A percentile compares a stretch with the other conserved stretches of the same genome.
phyloP scores from a whole-genome alignment of 1,140 invertebrate genomes.

The Conopomorpha cramerella region DNA sequence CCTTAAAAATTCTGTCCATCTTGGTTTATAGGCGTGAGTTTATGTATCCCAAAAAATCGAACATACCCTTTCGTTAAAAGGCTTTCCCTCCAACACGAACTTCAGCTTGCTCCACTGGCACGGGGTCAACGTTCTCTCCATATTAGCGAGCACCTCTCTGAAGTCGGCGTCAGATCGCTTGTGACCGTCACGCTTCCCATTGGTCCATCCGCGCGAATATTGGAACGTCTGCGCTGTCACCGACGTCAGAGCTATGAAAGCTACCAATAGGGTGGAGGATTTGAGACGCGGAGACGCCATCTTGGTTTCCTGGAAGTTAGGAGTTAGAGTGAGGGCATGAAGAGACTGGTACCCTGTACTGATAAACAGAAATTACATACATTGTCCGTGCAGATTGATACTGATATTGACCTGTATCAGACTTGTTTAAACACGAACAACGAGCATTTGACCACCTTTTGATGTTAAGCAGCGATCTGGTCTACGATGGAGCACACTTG shows the following conservation, averaged over 20 bases:
- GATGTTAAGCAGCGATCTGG: no score
- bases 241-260: constrained; percentile 25
- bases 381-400: no score
- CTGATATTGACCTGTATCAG: no score
- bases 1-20: no score
- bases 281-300: constrained; percentile 24
- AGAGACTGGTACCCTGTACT: no score
- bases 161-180: constrained; percentile 13
- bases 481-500: no score
- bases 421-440: no score
- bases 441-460: no score
- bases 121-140: constrained; percentile 42
- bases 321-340: no score
- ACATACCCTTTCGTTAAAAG: constrained; percentile 48
- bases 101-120: constrained; percentile 57
- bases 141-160: constrained; percentile 19
- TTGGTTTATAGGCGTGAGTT: no score
- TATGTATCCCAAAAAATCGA: no score
- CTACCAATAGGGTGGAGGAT: constrained; percentile 17
- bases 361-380: no score
- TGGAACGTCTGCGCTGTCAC: constrained; percentile 70
- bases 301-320: constrained; percentile 13
- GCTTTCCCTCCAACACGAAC: constrained; percentile 54
- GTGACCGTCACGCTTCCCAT: constrained; percentile 64
- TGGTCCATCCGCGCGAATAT: constrained; percentile 77